Base-by-base conservation (phyloP, 2,888 invertebrate species). In the Euplexia lucipara region DNA sequence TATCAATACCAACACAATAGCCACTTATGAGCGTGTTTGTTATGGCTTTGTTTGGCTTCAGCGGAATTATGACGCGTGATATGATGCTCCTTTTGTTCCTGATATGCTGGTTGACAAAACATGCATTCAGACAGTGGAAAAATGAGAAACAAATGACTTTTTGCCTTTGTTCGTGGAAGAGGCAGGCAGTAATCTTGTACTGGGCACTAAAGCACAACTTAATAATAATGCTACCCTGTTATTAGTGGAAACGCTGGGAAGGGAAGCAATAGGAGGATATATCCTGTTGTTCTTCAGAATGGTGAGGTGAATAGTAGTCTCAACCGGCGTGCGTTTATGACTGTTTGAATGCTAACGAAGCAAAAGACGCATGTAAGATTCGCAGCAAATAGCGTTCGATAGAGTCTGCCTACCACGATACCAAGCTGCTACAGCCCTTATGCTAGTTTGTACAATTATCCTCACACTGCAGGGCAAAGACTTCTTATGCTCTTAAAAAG, bases 1-100 rank as follows among this genome's bases (percentile, higher is more conserved):
- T 30, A 45, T 47, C 41, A 45, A 49, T 49, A 57, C 51, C 32
- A 65, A 66, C 30, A 77, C 73, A 77, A 76, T 60, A 60, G 73
- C 41, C 54, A 63, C 44, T 76, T 76, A 35, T 18, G 59, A 12
- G 45, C 39, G 48, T 34, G 26, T 71, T 56, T 60, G 41, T 48
- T 60, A 60, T 52, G 58, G 53, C 42, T 41, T 16, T 26, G 44
- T 56, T 56, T 45, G 73, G 60, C 37, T 74, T 77, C 73, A 30
- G 42, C 18, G 49, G 59, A 72, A 57, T 53, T 53, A 60, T 57
- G 56, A 53, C 37, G 44, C 47, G 60, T 54, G 60, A 65, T 74
- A 60, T 58, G 53, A 72, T 61, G 53, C 64, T 64, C 66, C 22
- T 42, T 48, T 47, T 48, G n/a, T 72, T 75, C 70, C 30, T 70